phyloP scores from a whole-genome alignment of 1,140 invertebrate genomes.

The Nylanderia fulva region DNA sequence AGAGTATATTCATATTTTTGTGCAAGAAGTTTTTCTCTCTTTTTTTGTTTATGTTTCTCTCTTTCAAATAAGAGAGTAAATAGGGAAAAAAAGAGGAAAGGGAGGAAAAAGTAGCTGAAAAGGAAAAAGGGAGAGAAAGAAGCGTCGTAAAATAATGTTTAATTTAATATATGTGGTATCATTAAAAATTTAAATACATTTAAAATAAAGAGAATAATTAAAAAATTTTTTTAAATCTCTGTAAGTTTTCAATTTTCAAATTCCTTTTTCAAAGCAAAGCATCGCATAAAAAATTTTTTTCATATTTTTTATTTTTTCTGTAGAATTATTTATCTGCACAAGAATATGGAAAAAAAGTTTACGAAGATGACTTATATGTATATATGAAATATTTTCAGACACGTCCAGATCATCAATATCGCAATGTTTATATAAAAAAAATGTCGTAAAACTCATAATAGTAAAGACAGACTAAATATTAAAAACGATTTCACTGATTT shows the following conservation, averaged over 20 bases:
- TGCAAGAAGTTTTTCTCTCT: too few species aligned
- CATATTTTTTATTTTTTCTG: background rate
- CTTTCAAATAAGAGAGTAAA: too few species aligned
- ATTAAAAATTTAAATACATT: background rate
- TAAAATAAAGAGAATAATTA: background rate
- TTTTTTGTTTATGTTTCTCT: too few species aligned
- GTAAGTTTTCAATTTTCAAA: background rate
- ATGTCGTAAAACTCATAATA: background rate
- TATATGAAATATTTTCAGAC: background rate
- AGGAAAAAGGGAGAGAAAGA: too few species aligned
- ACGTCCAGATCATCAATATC: background rate
- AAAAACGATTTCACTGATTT: too few species aligned
- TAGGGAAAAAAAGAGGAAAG: too few species aligned
- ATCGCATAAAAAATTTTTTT: background rate
- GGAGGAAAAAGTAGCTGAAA: too few species aligned
- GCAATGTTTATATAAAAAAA: background rate
- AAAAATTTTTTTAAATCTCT: too few species aligned
- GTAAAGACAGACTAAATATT: background rate
- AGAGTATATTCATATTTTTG: too few species aligned
- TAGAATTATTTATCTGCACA: background rate
- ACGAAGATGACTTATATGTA: background rate
- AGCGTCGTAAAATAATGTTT: too few species aligned
- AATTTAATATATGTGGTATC: too few species aligned
- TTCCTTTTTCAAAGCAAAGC: background rate
- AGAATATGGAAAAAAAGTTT: background rate